Base-by-base conservation (phyloP, 2,113 vertebrate species). In the Chitala chitala region DNA sequence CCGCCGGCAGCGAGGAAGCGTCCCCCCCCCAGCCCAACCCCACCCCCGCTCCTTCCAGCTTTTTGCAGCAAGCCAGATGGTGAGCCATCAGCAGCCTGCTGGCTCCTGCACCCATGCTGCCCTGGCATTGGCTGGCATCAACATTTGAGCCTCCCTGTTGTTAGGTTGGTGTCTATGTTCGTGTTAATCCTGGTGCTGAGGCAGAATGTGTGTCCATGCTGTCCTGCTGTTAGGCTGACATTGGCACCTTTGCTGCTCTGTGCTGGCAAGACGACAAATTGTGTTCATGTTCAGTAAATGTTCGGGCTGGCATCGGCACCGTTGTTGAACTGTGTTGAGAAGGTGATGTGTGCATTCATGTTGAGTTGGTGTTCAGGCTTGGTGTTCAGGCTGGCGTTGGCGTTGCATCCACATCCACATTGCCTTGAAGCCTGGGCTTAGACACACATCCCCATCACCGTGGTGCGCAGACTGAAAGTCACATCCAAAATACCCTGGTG, bases 21-120 rank as follows among this genome's bases (percentile, higher is more conserved):
- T n/a, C 33, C 61, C 63, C 40, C 53, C 48, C 44, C 33, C 59
- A 22, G 44, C 59, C 12, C 29, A 70, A 1, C 40, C 61, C 40
- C 54, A 68, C 29, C 44, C 61, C 20, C n/a, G 3, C n/a, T 22
- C 38, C 15, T 15, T 24, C 17, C 3, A n/a, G 36, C 42, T 77
- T 33, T 65, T 77, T 12, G 55, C 56, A 33, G 40, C 75, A 50
- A 31, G 70, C 72, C 78, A 74, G 58, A 76, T 73, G 53, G 75
- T 73, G 36, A 33, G 15, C 10, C 76, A 73, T 51, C 36, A 63
- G 9, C 78, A 78, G 69, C 59, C 79, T 77, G 73, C 33, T 65
- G 38, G 65, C 40, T 72, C 82, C 53, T 73, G 76, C 31, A 38
- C 4, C 24, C 64, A 5, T 46, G 24, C 17, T 44, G 38, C 13